Conservation (phyloP, 2,113 vertebrate genomes). For the Macrotis lagotis region DNA sequence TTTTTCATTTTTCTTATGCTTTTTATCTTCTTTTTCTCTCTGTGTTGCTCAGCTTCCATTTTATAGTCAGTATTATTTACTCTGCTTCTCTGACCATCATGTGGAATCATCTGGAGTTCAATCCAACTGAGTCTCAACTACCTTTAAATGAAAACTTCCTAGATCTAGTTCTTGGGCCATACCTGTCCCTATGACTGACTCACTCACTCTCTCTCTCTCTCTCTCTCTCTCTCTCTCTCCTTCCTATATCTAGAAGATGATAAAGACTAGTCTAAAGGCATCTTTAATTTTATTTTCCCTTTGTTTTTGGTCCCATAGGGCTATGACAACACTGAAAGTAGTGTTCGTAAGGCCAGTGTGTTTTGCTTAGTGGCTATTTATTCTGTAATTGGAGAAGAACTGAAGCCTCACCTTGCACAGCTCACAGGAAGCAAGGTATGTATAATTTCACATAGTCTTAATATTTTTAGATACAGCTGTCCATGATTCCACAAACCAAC, state of each 20-base stretch:
- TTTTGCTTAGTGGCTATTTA: slow-evolving; percentile 98
- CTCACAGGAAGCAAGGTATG: slow-evolving; percentile 97
- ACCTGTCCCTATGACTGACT: background rate
- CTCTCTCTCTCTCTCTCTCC: no score
- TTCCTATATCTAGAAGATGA: no score
- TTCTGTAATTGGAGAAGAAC: slow-evolving; percentile 96
- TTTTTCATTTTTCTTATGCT: background rate
- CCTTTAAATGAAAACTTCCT: background rate
- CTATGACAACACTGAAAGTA: slow-evolving; percentile 98
- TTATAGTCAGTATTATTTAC: background rate
- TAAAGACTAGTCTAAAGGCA: background rate
- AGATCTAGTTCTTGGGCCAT: background rate
- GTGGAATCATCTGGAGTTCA: no score
- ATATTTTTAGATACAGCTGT: background rate
- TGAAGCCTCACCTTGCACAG: slow-evolving; percentile 96
- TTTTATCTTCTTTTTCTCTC: background rate
- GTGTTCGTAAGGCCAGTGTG: slow-evolving; percentile 97
- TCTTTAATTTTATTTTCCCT: slow-evolving; percentile 61
- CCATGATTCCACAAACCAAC: background rate
- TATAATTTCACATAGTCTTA: slow-evolving; percentile 17
- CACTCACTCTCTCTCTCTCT: background rate
- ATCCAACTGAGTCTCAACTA: background rate
- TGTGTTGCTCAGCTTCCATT: background rate
- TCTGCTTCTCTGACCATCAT: background rate
- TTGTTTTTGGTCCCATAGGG: slow-evolving; percentile 83